Evolutionary conservation across 2,113 vertebrate species (phyloP).

Genomic region (Muntiacus muntjak): DNA sequence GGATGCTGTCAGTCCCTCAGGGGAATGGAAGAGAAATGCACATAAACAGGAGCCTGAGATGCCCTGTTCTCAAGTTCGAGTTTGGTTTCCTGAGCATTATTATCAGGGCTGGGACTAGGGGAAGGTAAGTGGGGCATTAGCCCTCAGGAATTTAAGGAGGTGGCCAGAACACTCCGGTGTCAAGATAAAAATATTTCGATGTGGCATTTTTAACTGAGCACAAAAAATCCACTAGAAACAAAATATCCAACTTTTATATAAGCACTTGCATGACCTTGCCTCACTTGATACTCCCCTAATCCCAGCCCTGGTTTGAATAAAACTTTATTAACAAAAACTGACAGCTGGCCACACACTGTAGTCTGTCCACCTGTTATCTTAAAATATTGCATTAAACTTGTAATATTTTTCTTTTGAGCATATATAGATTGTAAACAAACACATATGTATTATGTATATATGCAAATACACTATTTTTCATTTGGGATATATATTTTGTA

Average conservation of each 20-base stretch:
- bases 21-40: not conserved
- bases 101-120: not conserved
- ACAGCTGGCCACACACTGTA: not conserved
- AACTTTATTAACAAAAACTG: constrained; percentile 21
- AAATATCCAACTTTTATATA: not conserved
- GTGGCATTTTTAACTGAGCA: not conserved
- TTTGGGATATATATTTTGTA: not conserved
- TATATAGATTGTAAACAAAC: not conserved
- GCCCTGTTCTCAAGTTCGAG: not conserved
- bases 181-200: not conserved
- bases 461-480: not conserved
- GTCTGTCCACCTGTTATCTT: not conserved
- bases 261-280: not conserved
- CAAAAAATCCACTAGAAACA: not conserved
- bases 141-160: not conserved
- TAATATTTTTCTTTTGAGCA: not conserved
- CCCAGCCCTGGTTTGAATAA: not conserved
- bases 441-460: not conserved
- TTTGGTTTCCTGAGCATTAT: not conserved
- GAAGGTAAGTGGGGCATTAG: not conserved
- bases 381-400: not conserved
- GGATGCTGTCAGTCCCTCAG: not conserved
- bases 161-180: not conserved
- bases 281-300: not conserved
- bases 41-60: not conserved